Conservation (phyloP, 2,113 vertebrate genomes). For the Grus americana region DNA sequence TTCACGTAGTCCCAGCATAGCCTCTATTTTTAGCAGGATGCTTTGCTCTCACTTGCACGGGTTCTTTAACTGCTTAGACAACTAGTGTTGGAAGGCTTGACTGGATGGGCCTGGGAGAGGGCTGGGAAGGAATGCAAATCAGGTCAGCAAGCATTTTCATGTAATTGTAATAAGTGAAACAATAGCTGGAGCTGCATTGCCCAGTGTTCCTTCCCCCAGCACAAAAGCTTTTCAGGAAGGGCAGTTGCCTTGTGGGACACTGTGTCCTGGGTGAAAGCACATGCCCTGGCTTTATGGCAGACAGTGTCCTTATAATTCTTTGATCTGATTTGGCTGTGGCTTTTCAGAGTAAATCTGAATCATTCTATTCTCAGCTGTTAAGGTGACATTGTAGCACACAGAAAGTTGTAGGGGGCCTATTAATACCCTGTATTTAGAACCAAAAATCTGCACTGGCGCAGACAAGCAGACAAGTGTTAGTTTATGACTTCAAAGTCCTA, state of each 20-base stretch:
- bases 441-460: not conserved
- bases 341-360: constrained; percentile 66
- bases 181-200: not conserved
- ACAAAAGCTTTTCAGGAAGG: constrained; percentile 52
- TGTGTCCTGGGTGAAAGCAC: constrained; percentile 54
- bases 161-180: constrained; percentile 2
- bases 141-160: constrained; percentile 40
- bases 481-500: not conserved
- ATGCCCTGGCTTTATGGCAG: constrained; percentile 60
- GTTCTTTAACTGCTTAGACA: constrained; percentile 55
- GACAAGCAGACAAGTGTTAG: not conserved
- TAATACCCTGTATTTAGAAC: not conserved
- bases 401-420: not conserved
- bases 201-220: not conserved
- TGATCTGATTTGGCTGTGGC: constrained; percentile 71
- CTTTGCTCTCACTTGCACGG: constrained; percentile 24
- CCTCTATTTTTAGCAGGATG: constrained; percentile 62
- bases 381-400: constrained; percentile 47
- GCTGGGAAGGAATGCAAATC: constrained; percentile 22
- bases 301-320: constrained; percentile 64
- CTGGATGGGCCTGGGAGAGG: constrained; percentile 4
- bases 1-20: constrained; percentile 21
- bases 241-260: constrained; percentile 14
- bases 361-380: constrained; percentile 59
- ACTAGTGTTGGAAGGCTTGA: constrained; percentile 3